phyloP scores from a whole-genome alignment of 2,113 vertebrate species.

The Chaetops frenatus region DNA sequence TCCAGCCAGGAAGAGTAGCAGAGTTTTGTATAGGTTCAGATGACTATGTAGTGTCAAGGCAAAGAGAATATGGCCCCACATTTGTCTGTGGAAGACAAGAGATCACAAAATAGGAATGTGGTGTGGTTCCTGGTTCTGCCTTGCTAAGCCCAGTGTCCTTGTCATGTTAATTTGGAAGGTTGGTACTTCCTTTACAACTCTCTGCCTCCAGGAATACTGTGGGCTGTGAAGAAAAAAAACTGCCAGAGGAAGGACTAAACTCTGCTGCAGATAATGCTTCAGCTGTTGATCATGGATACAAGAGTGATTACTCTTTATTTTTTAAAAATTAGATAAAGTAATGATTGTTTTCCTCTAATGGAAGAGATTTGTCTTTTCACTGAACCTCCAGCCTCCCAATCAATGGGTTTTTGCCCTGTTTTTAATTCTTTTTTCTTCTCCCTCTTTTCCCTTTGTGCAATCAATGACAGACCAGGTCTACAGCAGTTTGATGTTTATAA shows the following conservation, averaged over 20 bases:
- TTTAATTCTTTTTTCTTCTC: not conserved
- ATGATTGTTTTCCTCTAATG: slow-evolving; percentile 10
- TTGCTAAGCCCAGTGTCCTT: not conserved
- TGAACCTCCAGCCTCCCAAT: not conserved
- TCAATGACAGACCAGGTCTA: not conserved
- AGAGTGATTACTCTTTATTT: not conserved
- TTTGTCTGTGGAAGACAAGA: not conserved
- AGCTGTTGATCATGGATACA: not conserved
- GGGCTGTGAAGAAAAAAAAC: not conserved
- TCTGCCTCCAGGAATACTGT: not conserved
- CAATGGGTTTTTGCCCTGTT: not conserved
- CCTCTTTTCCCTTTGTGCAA: not conserved
- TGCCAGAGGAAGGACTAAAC: not conserved
- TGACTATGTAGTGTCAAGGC: not conserved
- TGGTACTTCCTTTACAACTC: not conserved
- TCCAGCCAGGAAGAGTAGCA: not conserved
- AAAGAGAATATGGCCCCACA: not conserved
- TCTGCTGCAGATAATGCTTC: not conserved
- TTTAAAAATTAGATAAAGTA: not conserved
- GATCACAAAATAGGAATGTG: not conserved
- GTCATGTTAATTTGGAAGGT: not conserved
- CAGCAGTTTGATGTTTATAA: slow-evolving; percentile 48
- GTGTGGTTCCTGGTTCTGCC: not conserved
- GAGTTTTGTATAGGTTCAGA: not conserved
- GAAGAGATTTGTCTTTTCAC: not conserved